Evolutionary conservation across 2,888 invertebrate genomes (phyloP).

Genomic region (Anorthoa munda): DNA sequence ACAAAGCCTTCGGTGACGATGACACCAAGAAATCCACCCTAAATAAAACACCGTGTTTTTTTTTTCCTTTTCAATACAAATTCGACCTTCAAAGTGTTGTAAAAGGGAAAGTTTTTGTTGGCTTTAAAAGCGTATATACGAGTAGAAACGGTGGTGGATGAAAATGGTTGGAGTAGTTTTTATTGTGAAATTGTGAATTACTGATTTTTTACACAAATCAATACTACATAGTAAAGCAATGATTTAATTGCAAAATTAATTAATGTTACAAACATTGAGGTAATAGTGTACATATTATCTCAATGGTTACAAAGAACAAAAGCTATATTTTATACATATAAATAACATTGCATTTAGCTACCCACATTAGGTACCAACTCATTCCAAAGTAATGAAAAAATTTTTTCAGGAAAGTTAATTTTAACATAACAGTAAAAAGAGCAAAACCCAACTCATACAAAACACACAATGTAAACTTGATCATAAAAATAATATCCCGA

Average conservation of each 20-base stretch:
- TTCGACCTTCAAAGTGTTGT: conserved; percentile 47
- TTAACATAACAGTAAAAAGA: not conserved
- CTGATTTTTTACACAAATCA: too few species aligned
- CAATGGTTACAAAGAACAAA: not conserved
- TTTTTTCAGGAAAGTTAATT: not conserved
- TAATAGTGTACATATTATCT: too few species aligned
- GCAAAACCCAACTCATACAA: not conserved
- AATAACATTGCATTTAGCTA: too few species aligned
- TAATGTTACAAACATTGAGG: too few species aligned
- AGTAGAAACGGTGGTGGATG: not conserved
- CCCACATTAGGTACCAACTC: too few species aligned
- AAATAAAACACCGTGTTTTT: conserved; percentile 67
- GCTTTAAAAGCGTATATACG: conserved; percentile 11
- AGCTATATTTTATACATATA: too few species aligned
- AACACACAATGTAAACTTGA: not conserved
- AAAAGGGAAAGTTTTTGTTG: conserved; percentile 30
- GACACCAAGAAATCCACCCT: conserved; percentile 77
- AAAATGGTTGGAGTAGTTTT: conserved; percentile 14
- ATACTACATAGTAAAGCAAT: not conserved
- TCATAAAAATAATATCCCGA: conserved; percentile 5
- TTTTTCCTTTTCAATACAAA: conserved; percentile 47
- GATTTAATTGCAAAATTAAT: too few species aligned
- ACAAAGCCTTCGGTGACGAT: conserved; percentile 70
- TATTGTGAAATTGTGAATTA: too few species aligned
- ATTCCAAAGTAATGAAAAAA: not conserved